These are phyloP conservation scores for Neolamprologus multifasciatus DNA, from an alignment of 2,797 vertebrate species.

Conservation along the genomic window DNA sequence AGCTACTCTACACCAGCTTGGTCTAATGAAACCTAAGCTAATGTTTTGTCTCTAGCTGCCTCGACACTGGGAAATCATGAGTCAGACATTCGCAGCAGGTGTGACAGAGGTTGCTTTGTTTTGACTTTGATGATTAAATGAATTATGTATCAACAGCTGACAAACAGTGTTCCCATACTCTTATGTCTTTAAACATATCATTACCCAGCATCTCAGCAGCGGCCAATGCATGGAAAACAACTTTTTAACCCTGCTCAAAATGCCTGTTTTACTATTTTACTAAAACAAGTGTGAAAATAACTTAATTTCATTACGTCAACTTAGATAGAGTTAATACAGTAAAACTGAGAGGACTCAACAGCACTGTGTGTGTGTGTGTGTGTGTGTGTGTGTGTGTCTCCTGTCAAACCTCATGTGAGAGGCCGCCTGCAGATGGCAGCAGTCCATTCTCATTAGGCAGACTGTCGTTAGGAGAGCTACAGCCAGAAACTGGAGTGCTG, in stretches of 20 bases:
- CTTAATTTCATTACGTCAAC: neutral
- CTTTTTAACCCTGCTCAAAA: neutral
- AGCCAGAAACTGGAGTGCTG: conserved; percentile 92
- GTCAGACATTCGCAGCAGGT: conserved; percentile 51
- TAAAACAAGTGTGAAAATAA: neutral
- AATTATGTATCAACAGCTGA: conserved; percentile 63
- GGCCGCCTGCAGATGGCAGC: conserved; percentile 70
- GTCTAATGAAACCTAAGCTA: neutral
- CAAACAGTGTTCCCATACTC: conserved; percentile 28
- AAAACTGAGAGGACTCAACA: neutral
- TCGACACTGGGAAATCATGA: neutral
- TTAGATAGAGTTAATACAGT: neutral
- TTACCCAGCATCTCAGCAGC: conserved; percentile 41
- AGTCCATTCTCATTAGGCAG: conserved; percentile 83
- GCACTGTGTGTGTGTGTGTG: too few relatives aligned
- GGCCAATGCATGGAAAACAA: conserved; percentile 22
- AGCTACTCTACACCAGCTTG: neutral
- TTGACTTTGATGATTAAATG: conserved; percentile 66
- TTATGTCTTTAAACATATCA: conserved; percentile 75
- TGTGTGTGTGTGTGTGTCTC: neutral
- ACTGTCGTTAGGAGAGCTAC: conserved; percentile 94
- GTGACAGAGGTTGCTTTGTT: conserved; percentile 29
- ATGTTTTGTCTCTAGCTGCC: neutral
- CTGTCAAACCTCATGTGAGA: conserved; percentile 81
- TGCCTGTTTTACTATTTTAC: neutral